Evolutionary conservation across 2,797 vertebrate species (phyloP).

Genomic region (Eospalax fontanierii): DNA sequence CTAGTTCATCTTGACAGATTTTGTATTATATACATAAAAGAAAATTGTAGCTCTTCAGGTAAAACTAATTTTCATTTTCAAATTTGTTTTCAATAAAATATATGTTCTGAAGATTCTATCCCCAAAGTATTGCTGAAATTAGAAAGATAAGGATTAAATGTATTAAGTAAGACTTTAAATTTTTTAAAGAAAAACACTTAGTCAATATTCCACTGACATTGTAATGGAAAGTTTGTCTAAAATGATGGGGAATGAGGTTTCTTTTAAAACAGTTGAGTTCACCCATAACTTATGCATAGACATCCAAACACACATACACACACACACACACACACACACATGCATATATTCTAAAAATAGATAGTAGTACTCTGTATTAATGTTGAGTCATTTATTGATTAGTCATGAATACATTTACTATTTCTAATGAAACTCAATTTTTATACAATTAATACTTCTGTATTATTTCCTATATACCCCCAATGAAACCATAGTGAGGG

Average conservation of each 20-base stretch:
- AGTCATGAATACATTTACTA: neutral
- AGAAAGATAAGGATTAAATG: slow-evolving; percentile 53
- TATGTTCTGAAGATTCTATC: neutral
- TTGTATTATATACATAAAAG: slow-evolving; percentile 13
- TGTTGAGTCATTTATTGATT: slow-evolving; percentile 30
- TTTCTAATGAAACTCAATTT: slow-evolving; percentile 39
- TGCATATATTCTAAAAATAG: neutral
- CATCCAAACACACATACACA: neutral
- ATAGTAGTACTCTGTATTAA: neutral
- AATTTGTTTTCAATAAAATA: slow-evolving; percentile 60
- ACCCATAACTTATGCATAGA: neutral
- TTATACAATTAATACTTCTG: slow-evolving; percentile 6
- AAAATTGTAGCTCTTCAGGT: neutral
- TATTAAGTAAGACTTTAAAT: slow-evolving; percentile 7
- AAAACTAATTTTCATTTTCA: slow-evolving; percentile 53
- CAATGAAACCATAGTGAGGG: neutral
- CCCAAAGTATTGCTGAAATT: slow-evolving; percentile 39
- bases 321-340: neutral
- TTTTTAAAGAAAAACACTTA: slow-evolving; percentile 48
- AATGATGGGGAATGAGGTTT: neutral
- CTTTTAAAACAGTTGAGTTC: slow-evolving; percentile 51
- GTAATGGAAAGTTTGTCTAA: slow-evolving; percentile 42
- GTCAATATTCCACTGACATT: slow-evolving; percentile 33
- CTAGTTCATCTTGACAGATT: neutral
- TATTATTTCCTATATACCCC: slow-evolving; percentile 36